These are phyloP conservation scores for Crioceris asparagi DNA, from an alignment of 2,888 invertebrate genomes.

Conservation along the genomic window DNA sequence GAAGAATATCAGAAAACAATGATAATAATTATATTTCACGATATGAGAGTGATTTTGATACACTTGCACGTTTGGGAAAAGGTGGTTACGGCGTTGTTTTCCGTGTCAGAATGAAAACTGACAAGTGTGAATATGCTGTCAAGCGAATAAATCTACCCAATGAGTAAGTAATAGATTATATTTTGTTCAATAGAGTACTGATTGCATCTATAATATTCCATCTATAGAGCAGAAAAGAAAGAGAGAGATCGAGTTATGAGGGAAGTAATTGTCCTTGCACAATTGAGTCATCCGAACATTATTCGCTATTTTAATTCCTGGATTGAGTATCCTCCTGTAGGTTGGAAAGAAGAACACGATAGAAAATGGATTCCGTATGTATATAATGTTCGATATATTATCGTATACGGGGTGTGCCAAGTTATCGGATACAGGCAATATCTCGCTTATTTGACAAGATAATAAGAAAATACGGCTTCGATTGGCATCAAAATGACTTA, in stretches of 20 bases:
- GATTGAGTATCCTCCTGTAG: slow-evolving; percentile 83
- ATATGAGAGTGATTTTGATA: slow-evolving; percentile 76
- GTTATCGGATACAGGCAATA: too few relatives aligned
- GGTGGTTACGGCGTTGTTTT: slow-evolving; percentile 98
- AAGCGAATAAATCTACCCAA: slow-evolving; percentile 85
- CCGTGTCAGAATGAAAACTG: slow-evolving; percentile 86
- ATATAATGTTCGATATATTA: too few relatives aligned
- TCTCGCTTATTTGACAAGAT: too few relatives aligned
- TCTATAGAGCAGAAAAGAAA: slow-evolving; percentile 41
- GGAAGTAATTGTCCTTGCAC: slow-evolving; percentile 90
- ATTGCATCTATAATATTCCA: neutral
- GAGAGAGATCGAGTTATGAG: slow-evolving; percentile 82
- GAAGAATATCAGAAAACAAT: slow-evolving; percentile 27
- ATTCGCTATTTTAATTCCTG: slow-evolving; percentile 94
- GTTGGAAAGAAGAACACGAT: slow-evolving; percentile 79
- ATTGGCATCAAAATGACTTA: too few relatives aligned
- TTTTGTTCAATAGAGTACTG: too few relatives aligned
- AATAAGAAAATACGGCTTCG: too few relatives aligned
- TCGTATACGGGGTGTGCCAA: too few relatives aligned
- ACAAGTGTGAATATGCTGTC: slow-evolving; percentile 89
- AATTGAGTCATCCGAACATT: slow-evolving; percentile 89
- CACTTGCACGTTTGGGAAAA: slow-evolving; percentile 67
- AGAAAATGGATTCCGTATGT: slow-evolving; percentile 40
- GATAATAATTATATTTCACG: slow-evolving; percentile 44
- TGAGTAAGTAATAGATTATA: slow-evolving; percentile 45